Conservation (phyloP, 2,113 vertebrate genomes). For the Morone chrysops region DNA sequence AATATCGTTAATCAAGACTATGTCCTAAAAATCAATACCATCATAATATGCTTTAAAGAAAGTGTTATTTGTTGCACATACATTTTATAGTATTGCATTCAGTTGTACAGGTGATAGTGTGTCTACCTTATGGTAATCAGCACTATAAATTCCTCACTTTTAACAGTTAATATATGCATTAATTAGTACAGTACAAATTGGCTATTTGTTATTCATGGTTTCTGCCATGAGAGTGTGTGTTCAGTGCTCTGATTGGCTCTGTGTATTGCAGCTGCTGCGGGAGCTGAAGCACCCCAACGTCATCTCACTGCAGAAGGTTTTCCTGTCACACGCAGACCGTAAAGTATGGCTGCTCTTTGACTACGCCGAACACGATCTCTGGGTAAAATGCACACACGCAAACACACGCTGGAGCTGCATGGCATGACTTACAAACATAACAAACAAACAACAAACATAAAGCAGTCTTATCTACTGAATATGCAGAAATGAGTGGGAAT, state of each 20-base stretch:
- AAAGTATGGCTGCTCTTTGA: constrained; percentile 99
- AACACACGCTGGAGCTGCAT: constrained; percentile 26
- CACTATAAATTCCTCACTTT: neutral
- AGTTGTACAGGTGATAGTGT: neutral
- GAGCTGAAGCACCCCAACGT: constrained; percentile 99
- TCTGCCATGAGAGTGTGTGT: constrained; percentile 21
- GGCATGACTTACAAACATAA: constrained; percentile 7
- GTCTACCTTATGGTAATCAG: neutral
- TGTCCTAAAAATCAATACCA: neutral
- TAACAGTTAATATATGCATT: neutral
- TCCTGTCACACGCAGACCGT: constrained; percentile 98
- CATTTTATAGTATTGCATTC: neutral
- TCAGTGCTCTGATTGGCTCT: constrained; percentile 34
- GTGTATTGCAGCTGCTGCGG: constrained; percentile 93
- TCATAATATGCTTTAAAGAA: neutral
- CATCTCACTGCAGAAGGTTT: constrained; percentile 99
- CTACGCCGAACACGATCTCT: constrained; percentile 98
- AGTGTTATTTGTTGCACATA: neutral
- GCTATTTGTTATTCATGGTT: constrained; percentile 19
- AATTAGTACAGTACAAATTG: neutral
- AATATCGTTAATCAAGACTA: neutral
- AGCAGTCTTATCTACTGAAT: neutral
- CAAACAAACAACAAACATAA: neutral
- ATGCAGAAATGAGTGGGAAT: neutral
- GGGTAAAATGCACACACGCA: constrained; percentile 87